A percentile compares a stretch with the other conserved stretches of the same genome.
These are phyloP conservation scores for Metellina segmentata DNA, from an alignment of 2,888 invertebrate species.

Conservation along the genomic window DNA sequence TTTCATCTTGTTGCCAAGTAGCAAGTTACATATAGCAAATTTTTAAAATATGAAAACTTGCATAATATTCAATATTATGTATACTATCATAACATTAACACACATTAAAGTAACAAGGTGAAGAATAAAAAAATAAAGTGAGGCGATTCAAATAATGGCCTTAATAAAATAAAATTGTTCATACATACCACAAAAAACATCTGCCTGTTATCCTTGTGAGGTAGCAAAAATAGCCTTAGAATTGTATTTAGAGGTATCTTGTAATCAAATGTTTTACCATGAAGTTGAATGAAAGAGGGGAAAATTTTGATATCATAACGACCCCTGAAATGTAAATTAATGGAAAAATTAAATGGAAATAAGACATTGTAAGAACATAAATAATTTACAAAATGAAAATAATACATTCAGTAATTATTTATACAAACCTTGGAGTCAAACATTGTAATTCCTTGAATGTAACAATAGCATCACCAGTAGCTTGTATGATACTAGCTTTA, in stretches of 20 bases:
- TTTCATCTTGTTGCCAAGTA: no score
- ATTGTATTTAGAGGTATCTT: slow-evolving; percentile 99
- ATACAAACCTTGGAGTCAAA: slow-evolving; percentile 93
- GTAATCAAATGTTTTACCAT: slow-evolving; percentile 99
- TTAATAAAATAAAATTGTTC: not conserved
- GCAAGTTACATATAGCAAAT: no score
- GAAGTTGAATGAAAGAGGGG: slow-evolving; percentile 93
- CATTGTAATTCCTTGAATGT: slow-evolving; percentile 98
- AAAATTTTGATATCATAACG: slow-evolving; percentile 98
- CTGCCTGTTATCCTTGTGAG: slow-evolving; percentile 98
- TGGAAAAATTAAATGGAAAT: no score
- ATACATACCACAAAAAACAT: slow-evolving; percentile 95
- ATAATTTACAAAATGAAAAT: not conserved
- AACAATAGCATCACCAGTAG: slow-evolving; percentile 98
- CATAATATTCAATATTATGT: no score
- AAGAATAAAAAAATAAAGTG: no score
- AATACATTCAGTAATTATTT: not conserved
- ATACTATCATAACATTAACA: no score
- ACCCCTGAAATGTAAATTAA: slow-evolving; percentile 88
- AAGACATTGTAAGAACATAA: not conserved
- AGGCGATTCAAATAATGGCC: no score
- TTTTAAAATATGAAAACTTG: no score
- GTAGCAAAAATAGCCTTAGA: slow-evolving; percentile 93
- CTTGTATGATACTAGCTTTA: slow-evolving; percentile 98
- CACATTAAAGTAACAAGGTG: no score